phyloP scores from a whole-genome alignment of 2,888 invertebrate species.

The Capitulum mitella region DNA sequence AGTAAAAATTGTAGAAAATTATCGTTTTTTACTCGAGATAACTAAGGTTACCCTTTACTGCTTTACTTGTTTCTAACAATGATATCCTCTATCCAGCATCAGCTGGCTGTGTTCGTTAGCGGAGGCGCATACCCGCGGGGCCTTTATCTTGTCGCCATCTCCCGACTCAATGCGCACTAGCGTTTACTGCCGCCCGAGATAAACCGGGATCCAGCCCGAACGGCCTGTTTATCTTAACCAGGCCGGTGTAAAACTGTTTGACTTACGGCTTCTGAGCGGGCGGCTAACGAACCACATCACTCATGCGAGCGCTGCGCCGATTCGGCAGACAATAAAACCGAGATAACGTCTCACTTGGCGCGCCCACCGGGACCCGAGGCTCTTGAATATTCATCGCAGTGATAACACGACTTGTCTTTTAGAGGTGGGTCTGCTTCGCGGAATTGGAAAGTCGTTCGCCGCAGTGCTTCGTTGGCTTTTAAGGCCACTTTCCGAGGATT shows the following conservation, averaged over 20 bases:
- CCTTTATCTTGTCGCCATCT: background rate
- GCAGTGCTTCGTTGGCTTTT: too few species aligned
- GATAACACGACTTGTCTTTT: constrained; percentile 13
- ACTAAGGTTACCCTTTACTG: too few species aligned
- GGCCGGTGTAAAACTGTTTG: constrained; percentile 15
- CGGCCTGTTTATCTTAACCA: background rate
- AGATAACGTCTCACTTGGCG: background rate
- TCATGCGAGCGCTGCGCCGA: background rate
- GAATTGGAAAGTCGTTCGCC: too few species aligned
- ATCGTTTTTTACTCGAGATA: too few species aligned
- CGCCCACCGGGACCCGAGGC: background rate
- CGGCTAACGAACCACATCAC: background rate
- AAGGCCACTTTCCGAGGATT: too few species aligned
- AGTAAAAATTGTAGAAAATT: too few species aligned
- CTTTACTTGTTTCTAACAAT: too few species aligned
- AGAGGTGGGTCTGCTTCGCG: background rate
- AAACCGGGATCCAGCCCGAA: background rate
- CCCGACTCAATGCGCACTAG: background rate
- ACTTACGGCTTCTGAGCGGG: background rate
- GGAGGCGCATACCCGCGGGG: too few species aligned
- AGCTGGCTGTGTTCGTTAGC: too few species aligned
- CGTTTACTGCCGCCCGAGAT: background rate
- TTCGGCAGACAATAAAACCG: background rate
- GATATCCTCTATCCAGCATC: too few species aligned
- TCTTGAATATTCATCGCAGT: background rate